Percentiles rank a stretch among this genome's conserved stretches.
These are phyloP conservation scores for Eueides isabella DNA, from an alignment of 1,140 invertebrate genomes.

Conservation along the genomic window DNA sequence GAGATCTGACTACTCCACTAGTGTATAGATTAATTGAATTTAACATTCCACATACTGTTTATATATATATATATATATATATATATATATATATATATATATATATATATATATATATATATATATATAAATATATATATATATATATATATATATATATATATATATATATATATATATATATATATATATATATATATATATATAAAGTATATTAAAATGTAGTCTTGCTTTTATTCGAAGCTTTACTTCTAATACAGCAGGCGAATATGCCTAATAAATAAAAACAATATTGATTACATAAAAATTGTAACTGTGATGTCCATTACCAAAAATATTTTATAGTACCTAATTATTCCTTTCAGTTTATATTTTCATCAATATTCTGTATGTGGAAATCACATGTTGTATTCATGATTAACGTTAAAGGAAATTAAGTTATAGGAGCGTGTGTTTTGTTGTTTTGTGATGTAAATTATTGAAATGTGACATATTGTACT, in stretches of 20 bases:
- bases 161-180: constrained; percentile 15
- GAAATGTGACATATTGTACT: constrained; percentile 22
- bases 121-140: too few relatives aligned
- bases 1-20: constrained; percentile 30
- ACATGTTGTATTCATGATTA: too few relatives aligned
- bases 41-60: constrained; percentile 27
- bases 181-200: constrained; percentile 9
- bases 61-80: too few relatives aligned
- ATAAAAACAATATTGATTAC: constrained; percentile 27
- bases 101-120: too few relatives aligned
- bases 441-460: not conserved
- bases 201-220: too few relatives aligned
- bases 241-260: not conserved
- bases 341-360: constrained; percentile 26
- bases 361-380: constrained; percentile 31
- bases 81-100: too few relatives aligned
- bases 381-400: constrained; percentile 19
- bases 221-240: not conserved
- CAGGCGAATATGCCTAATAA: constrained; percentile 25
- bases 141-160: constrained; percentile 33
- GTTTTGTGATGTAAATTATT: constrained; percentile 16
- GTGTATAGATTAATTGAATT: constrained; percentile 24
- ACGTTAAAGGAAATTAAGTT: not conserved
- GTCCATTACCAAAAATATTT: constrained; percentile 43
- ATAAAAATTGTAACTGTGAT: constrained; percentile 42